Conservation (phyloP, 2,113 vertebrate species). For the Cyprinus carpio region DNA sequence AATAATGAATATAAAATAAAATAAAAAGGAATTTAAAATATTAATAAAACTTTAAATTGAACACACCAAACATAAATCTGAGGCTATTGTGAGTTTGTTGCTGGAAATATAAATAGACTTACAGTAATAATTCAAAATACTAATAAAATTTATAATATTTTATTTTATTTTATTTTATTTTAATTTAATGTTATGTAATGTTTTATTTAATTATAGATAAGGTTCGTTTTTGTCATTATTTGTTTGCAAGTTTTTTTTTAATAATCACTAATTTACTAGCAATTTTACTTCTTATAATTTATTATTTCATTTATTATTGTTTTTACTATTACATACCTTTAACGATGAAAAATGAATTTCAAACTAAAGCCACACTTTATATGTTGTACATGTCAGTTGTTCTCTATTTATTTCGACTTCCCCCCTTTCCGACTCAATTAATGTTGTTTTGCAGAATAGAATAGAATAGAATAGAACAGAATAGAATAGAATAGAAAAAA, state of each 20-base stretch:
- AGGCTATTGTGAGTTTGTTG: neutral
- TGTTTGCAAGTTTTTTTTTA: no score
- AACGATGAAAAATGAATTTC: neutral
- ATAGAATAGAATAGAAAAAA: no score
- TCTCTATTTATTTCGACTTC: neutral
- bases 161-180: no score
- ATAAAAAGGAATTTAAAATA: neutral
- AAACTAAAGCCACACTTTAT: neutral
- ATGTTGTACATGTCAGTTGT: neutral
- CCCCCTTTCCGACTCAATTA: neutral
- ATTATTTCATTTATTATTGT: neutral
- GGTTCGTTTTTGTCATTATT: no score
- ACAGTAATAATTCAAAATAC: no score
- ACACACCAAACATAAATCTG: neutral
- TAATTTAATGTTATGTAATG: no score
- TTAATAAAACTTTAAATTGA: no score
- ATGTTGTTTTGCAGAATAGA: neutral
- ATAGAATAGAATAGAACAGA: no score
- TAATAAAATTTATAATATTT: no score
- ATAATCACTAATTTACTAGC: neutral
- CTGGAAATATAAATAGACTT: neutral
- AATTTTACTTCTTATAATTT: neutral
- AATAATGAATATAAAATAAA: no score
- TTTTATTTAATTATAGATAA: no score
- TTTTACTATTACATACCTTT: neutral